phyloP scores from a whole-genome alignment of 1,140 invertebrate species.

The Phymorhynchus buccinoides region DNA sequence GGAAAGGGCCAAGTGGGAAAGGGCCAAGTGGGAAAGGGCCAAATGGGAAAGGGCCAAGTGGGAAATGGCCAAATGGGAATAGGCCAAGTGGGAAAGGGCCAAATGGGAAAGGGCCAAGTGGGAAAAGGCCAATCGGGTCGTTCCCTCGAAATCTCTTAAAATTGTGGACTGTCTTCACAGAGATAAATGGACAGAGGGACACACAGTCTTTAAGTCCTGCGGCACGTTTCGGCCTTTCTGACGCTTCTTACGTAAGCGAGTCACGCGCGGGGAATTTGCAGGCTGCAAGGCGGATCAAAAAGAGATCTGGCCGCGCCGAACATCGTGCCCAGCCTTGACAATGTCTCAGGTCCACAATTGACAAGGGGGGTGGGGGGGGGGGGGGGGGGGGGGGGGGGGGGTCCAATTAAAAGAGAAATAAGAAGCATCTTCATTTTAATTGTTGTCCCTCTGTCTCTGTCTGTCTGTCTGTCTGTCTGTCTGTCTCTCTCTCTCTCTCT shows the following conservation, averaged over 20 bases:
- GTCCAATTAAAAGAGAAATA: too few relatives aligned
- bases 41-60: too few relatives aligned
- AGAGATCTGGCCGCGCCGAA: background rate
- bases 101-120: too few relatives aligned
- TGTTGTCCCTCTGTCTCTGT: background rate
- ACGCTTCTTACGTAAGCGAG: background rate
- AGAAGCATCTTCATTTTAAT: background rate
- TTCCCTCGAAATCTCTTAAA: too few relatives aligned
- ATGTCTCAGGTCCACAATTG: background rate
- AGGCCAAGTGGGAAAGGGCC: too few relatives aligned
- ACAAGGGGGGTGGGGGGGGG: background rate
- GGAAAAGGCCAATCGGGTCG: too few relatives aligned
- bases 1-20: too few relatives aligned
- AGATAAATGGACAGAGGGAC: background rate
- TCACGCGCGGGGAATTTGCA: background rate
- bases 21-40: too few relatives aligned
- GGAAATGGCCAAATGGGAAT: too few relatives aligned
- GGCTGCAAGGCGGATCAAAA: background rate
- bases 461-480: background rate
- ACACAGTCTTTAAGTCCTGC: background rate
- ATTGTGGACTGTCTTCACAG: too few relatives aligned
- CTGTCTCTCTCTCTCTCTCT: background rate
- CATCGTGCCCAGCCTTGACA: background rate
- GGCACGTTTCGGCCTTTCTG: background rate
- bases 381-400: background rate